These are phyloP conservation scores for Acrobasis suavella DNA, from an alignment of 2,888 invertebrate genomes.

Conservation along the genomic window DNA sequence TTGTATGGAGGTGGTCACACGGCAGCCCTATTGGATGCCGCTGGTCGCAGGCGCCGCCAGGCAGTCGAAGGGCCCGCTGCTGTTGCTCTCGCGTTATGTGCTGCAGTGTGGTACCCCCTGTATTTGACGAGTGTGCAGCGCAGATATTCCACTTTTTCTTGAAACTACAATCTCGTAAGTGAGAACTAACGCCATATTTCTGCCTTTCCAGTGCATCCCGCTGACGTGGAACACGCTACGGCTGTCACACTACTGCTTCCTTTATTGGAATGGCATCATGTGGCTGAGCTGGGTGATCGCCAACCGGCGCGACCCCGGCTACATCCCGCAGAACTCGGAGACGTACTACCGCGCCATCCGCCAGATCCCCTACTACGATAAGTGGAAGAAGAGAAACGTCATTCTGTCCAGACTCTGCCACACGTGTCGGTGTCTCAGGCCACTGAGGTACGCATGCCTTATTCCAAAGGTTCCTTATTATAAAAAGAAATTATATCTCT, in stretches of 20 bases:
- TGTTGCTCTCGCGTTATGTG: too few relatives aligned
- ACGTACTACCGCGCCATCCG: conserved; percentile 95
- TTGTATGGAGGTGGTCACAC: too few relatives aligned
- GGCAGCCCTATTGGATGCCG: too few relatives aligned
- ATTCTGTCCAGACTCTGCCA: conserved; percentile 93
- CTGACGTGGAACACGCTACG: conserved; percentile 94
- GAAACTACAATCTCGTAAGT: too few relatives aligned
- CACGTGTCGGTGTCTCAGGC: conserved; percentile 93
- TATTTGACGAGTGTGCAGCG: too few relatives aligned
- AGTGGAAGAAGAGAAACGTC: conserved; percentile 93
- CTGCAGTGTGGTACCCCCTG: too few relatives aligned
- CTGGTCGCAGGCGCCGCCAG: too few relatives aligned
- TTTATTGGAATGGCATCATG: conserved; percentile 95
- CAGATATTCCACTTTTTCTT: too few relatives aligned
- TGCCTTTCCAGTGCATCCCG: conserved; percentile 87
- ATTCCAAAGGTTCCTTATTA: not conserved
- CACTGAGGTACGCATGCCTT: conserved; percentile 79
- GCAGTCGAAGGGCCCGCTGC: too few relatives aligned
- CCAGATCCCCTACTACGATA: conserved; percentile 95
- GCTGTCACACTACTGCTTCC: conserved; percentile 93
- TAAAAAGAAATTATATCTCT: too few relatives aligned
- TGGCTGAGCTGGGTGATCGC: conserved; percentile 96
- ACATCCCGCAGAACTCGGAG: conserved; percentile 93
- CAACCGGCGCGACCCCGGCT: conserved; percentile 94
- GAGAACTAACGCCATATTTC: conserved; percentile 31